Base-by-base conservation (phyloP, 2,888 invertebrate species). In the Oegoconia quadripuncta region DNA sequence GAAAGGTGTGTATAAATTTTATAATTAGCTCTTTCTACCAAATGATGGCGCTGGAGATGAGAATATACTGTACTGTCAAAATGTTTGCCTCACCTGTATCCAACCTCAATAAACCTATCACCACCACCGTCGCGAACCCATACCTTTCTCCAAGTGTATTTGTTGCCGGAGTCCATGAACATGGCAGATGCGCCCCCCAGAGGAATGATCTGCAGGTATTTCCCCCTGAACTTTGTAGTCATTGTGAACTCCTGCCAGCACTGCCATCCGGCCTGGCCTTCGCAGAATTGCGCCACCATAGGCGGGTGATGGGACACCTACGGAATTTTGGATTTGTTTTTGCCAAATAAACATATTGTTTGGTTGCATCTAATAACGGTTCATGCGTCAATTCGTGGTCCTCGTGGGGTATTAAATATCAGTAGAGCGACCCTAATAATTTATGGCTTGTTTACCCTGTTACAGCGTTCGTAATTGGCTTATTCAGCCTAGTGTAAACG, bases 201-300 rank as follows among this genome's bases (percentile, higher is more conserved):
- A 34, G 94, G 94, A 61, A 94, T 90, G 46, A 94, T 90, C 89
- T 97, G 96, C 46, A 99, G 91, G 87, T 99, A 99, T 89, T 99
- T 99, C 53, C 99, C 99, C 46, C 99, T 91, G 86, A 99, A 99
- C 88, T 99, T 99, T 68, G 97, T 97, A 42, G 97, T 96, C 98
- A 99, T 98, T 30, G 98, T 97, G 88, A 99, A 99, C 88, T 99
- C 99, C 84, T 99, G 99, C 97, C 97, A 98, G 77, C 95, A 95
- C 52, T 90, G 91, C 99, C 99, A 99, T 26, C 91, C 92, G 41
- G 89, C 87, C 48, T 88, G 83, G 9, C 98, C 97, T 80, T 98
- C 97, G 72, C 97, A 96, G 84, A 93, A 94, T 76, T 97, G 95
- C 22, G 99, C 99, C 50, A 97, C 94, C 91, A 98, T 97, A 7